Base-by-base conservation (phyloP, 2,797 vertebrate genomes). In the Microctenopoma lineatum region DNA sequence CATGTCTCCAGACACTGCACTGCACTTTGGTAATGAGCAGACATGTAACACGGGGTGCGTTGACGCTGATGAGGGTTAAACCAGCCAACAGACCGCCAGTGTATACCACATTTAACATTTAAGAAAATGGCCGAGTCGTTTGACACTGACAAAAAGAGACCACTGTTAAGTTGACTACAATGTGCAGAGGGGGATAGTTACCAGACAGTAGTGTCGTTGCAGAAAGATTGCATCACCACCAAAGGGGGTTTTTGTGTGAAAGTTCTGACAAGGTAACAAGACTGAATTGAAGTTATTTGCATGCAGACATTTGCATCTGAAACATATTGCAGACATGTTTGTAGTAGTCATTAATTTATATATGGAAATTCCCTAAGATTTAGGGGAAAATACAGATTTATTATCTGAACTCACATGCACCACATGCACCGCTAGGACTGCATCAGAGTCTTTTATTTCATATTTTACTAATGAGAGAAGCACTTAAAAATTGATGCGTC, bases 391-490 rank as follows among this genome's bases (percentile, higher is more conserved):
- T 21, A 21, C 34, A 25, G 52, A 54, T 38, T 15, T 6, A 44
- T 15, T 15, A n/a, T n/a, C 16, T n/a, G n/a, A n/a, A 7, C 42
- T 6, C 7, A n/a, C 15, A 44, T 44, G 16, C 42, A 7, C 7
- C 42, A n/a, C 11, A 21, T 13, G 6, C 32, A 0, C 7, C 21
- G 27, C 44, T 25, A 57, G 39, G 34, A 11, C 59, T 47, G 44
- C 36, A 47, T 74, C 51, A 5, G 25, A 51, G 14, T 79, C 73
- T 75, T 65, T 61, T 58, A 75, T 73, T 78, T 77, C 67, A 84
- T 83, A 74, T 77, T 88, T 89, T 63, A 84, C 66, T 81, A 72
- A 84, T 86, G 82, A 83, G 82, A 45, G 8, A 21, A 7, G 27
- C 15, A 3, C 29, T 89, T 81, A 82, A 89, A 84, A 86, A 88